These are phyloP conservation scores for Amazona guildingii DNA, from an alignment of 2,113 vertebrate genomes.

Conservation along the genomic window DNA sequence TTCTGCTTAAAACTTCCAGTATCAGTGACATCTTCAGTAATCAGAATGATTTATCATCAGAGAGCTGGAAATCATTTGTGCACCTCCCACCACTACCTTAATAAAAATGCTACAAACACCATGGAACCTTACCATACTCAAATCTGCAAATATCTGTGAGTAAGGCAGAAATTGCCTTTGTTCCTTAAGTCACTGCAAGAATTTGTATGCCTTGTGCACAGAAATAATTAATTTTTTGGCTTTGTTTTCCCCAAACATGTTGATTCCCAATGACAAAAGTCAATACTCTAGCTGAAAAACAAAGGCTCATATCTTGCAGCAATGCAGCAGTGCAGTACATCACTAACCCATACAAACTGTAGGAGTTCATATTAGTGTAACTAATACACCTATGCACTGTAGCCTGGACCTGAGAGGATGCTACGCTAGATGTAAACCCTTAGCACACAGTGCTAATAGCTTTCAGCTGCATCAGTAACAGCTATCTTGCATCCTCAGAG, in stretches of 20 bases:
- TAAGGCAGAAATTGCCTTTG: too few relatives aligned
- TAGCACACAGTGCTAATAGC: not conserved
- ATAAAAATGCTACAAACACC: not conserved
- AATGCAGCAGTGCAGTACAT: not conserved
- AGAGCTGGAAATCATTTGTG: not conserved
- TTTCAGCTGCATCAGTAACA: not conserved
- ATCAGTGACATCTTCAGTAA: not conserved
- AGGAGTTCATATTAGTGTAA: not conserved
- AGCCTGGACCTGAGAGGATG: too few relatives aligned
- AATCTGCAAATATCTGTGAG: too few relatives aligned
- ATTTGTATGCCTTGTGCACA: too few relatives aligned
- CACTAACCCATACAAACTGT: accelerated
- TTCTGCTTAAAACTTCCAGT: not conserved
- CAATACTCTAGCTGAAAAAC: not conserved
- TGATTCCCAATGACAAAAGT: not conserved
- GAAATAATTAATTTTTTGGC: too few relatives aligned
- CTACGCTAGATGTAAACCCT: too few relatives aligned
- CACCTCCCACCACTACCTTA: not conserved
- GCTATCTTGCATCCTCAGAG: accelerated
- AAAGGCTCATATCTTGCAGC: not conserved
- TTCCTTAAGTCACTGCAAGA: too few relatives aligned
- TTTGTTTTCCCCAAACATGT: not conserved
- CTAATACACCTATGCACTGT: not conserved
- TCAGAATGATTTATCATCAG: not conserved
- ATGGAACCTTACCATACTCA: not conserved